A percentile compares a stretch with the other conserved stretches of the same genome.
These are phyloP conservation scores for Emydocephalus ijimae DNA, from an alignment of 2,113 vertebrate genomes.

Conservation along the genomic window DNA sequence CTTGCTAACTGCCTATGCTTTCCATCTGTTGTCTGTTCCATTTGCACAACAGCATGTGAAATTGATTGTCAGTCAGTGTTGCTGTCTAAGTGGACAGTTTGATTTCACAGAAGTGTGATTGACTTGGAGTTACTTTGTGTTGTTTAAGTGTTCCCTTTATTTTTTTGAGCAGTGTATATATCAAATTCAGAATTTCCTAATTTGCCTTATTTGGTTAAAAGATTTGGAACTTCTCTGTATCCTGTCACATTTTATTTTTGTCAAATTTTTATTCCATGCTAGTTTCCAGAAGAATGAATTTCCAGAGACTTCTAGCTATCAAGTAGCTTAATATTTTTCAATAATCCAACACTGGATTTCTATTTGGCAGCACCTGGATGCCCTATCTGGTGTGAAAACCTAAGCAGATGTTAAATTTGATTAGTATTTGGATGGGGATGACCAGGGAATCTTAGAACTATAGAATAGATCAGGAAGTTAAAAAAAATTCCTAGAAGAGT, in stretches of 20 bases:
- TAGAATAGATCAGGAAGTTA: background rate
- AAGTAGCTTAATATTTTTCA: constrained; percentile 47
- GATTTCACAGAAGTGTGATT: too few relatives aligned
- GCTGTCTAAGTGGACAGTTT: too few relatives aligned
- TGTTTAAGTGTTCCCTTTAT: too few relatives aligned
- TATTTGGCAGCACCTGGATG: constrained; percentile 12
- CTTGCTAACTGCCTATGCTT: too few relatives aligned
- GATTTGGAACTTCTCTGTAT: constrained; percentile 56
- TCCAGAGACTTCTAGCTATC: constrained; percentile 47
- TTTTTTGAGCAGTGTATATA: too few relatives aligned
- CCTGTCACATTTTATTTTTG: constrained; percentile 63
- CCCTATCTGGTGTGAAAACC: background rate
- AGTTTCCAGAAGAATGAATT: constrained; percentile 50
- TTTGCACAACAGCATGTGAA: too few relatives aligned
- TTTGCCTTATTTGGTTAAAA: constrained; percentile 71
- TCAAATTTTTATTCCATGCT: constrained; percentile 62
- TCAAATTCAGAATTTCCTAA: constrained; percentile 30
- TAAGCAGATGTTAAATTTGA: background rate
- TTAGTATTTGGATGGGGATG: background rate
- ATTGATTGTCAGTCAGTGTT: too few relatives aligned
- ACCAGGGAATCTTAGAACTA: background rate
- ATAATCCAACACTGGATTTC: constrained; percentile 37
- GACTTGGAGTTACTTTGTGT: too few relatives aligned
- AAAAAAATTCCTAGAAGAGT: background rate
- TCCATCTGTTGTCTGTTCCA: too few relatives aligned